Evolutionary conservation across 2,888 invertebrate genomes (phyloP), one percentile per base, ranked within the genome.

Genomic region (Timandra comae): DNA sequence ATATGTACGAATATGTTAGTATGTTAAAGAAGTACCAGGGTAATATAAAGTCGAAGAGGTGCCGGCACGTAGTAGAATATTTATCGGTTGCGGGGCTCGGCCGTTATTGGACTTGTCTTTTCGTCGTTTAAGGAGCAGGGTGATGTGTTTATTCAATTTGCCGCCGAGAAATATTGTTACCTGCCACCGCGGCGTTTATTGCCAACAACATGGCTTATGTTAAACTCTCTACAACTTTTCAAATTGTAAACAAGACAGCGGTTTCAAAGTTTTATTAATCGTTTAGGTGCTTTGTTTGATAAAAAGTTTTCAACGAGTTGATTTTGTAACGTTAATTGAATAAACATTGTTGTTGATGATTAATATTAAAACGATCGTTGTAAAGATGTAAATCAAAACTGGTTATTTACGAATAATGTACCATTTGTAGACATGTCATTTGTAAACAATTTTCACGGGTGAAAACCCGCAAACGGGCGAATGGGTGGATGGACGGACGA

Each of bases 131-230:
- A 77, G 75, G 72, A 63, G 63, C 60, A 65, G 65, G 66, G 58
- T 77, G 78, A 82, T 77, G 81, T 81, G 81, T 78, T 80, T 78
- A 84, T 84, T 82, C 77, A 81, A 82, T 84, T 84, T 82, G 73
- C 64, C 70, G 62, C 56, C 57, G 58, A 62, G 65, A 76, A 80
- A 81, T 77, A 72, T 71, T 72, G 77, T 82, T 81, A 77, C 73
- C 67, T 75, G 63, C 63, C 62, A 56, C 48, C 56, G n/a, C n/a
- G n/a, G n/a, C 62, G 61, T 66, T 74, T 67, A 68, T 68, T 65
- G 63, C 51, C 52, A 49, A 50, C 50, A 52, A 55, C 60, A 56
- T 43, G 51, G 50, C 52, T 47, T 10, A 7, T 10, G 24, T 24
- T 11, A 24, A 24, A 9, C 7, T n/a, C n/a, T n/a, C n/a, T n/a